Base-by-base conservation (phyloP, 2,888 invertebrate genomes). In the Euphydryas editha region DNA sequence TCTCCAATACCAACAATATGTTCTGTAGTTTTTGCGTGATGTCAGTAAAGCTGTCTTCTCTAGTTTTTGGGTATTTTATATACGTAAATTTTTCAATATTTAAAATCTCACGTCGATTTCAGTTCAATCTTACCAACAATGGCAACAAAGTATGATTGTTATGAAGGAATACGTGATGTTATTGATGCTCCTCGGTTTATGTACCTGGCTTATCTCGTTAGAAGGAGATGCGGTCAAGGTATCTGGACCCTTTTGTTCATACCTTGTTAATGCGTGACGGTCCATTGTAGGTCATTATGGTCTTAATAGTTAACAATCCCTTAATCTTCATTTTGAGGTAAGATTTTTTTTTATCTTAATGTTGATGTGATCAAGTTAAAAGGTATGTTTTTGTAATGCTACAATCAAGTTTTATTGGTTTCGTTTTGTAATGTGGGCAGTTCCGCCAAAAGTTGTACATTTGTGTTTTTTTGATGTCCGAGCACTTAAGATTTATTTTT, bases 41-140 rank as follows among this genome's bases (percentile, higher is more conserved):
- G 30, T 8, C 30, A 5, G 8, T 30, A 7, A 30, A 7, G 30
- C 30, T 30, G 30, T 30, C 30, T 30, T 30, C 4, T 8, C 6
- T 30, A 30, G 30, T 30, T 30, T 30, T 30, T 30, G 30, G 6
- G 4, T 5, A 7, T 8, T 30, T 30, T 30, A 30, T 30, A 30
- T 30, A 7, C 1, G 8, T 30, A 30, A 7, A 30, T 30, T 30
- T 30, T 30, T 2, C 30, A 30, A 61, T 36, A n/a, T 36, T 63
- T 59, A 69, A 72, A 70, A 79, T 82, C 85, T 87, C 90, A 90
- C 90, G 90, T 86, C 85, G 80, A 67, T 80, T 81, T 86, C 77
- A 76, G 78, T 75, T 90, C 90, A 62, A 89, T 89, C 89, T 86
- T 81, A 68, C 49, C 44, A 75, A 75, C 71, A 75, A 70, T 59